Evolutionary conservation across 2,113 vertebrate genomes (phyloP), one percentile per base, ranked within the genome.

Genomic region (Fregetta grallaria): DNA sequence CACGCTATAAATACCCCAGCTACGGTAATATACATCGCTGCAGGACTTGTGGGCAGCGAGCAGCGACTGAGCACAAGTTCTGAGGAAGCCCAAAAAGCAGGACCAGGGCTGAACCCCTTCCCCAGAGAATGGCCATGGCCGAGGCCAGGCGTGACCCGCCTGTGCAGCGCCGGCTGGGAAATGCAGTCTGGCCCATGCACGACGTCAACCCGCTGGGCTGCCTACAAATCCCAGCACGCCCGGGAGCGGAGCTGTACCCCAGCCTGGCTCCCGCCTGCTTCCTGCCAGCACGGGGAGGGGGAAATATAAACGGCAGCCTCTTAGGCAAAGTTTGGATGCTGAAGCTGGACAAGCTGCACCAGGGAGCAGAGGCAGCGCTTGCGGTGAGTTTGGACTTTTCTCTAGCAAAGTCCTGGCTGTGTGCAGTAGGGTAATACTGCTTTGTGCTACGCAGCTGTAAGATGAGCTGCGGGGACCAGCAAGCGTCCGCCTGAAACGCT

Each of bases 141-240:
- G 2, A 3, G 34, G 17, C 22, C 62, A 34, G 42, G 38, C 26
- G 1, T 0, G 7, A 26, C 25, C 20, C 11, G 17, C 30, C 49
- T 7, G 26, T 13, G 91, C 45, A 19, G 34, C 3, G 73, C 88
- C 11, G 2, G 38, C 66, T 76, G 95, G 95, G 92, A 92, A 89
- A 68, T 11, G 62, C 78, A 91, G 95, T 9, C 52, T 6, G 15
- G 4, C 18, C 15, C 3, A 6, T 79, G 87, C 76, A 30, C 1
- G 2, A 2, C 1, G 79, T 73, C 88, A 83, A 1, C 11, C 7
- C 10, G 0, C 7, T 2, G 1, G 12, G 21, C 42, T 52, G 86
- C 95, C 97, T 97, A 97, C 97, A 96, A 91, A 75, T 94, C 97
- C 97, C 97, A 91, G 84, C 75, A 27, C 2, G 25, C 74, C 40